A percentile compares a stretch with the other conserved stretches of the same genome.
These are phyloP conservation scores for Clarias fuscus DNA, from an alignment of 2,797 vertebrate genomes.

Conservation along the genomic window DNA sequence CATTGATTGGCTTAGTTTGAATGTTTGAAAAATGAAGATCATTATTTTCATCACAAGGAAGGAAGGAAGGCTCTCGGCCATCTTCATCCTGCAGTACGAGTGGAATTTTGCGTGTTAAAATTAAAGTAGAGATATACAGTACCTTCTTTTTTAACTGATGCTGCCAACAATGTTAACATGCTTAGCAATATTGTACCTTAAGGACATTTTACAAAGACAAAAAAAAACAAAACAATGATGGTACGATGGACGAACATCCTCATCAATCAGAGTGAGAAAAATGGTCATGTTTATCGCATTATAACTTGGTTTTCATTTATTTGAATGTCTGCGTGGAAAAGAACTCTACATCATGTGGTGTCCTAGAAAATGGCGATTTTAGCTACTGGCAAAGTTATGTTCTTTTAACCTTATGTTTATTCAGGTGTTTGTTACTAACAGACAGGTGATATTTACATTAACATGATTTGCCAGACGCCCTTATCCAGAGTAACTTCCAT, in stretches of 20 bases:
- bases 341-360: neutral
- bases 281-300: neutral
- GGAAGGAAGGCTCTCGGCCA: neutral
- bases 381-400: too few relatives aligned
- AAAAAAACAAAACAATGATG: neutral
- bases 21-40: neutral
- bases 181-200: neutral
- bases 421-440: neutral
- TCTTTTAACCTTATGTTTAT: neutral
- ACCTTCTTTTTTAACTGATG: neutral
- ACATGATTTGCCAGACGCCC: rapidly evolving
- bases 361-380: too few relatives aligned
- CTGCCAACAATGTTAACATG: neutral
- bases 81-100: neutral
- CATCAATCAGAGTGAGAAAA: neutral
- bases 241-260: neutral
- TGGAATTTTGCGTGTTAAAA: neutral
- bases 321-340: neutral
- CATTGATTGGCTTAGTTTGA: neutral
- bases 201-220: neutral
- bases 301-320: neutral
- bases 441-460: too few relatives aligned
- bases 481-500: too few relatives aligned
- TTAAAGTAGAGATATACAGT: too few relatives aligned
- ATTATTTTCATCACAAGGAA: neutral